Percentiles rank a stretch among this genome's conserved stretches.
Conservation (phyloP, 1,140 invertebrate species). For the Drosophila tani region DNA sequence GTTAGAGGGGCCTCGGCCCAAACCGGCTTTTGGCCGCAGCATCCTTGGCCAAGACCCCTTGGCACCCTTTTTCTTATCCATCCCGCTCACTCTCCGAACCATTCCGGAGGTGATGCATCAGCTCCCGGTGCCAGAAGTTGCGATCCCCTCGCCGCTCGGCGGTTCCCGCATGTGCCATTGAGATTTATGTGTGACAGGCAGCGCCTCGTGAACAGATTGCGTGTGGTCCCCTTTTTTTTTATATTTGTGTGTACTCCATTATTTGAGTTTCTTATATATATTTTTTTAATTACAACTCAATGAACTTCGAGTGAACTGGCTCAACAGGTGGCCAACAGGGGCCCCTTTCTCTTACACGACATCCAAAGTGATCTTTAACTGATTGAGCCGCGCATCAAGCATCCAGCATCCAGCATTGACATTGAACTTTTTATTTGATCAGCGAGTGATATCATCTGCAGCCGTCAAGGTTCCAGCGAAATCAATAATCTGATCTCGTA, state of each 20-base stretch:
- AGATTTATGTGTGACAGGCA: constrained; percentile 74
- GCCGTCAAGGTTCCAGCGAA: constrained; percentile 17
- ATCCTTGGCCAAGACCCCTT: constrained; percentile 65
- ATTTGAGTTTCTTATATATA: constrained; percentile 6
- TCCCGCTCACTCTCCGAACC: not conserved
- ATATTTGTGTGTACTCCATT: constrained; percentile 30
- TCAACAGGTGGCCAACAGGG: constrained; percentile 65
- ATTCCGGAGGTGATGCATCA: constrained; percentile 58
- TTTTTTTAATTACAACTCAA: constrained; percentile 75
- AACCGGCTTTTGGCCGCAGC: constrained; percentile 52
- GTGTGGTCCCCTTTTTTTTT: constrained; percentile 63
- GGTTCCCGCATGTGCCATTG: constrained; percentile 57
- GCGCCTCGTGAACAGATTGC: constrained; percentile 53
- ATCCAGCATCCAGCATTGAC: constrained; percentile 61
- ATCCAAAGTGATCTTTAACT: constrained; percentile 58
- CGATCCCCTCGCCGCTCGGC: constrained; percentile 11
- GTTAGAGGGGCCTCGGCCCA: constrained; percentile 52
- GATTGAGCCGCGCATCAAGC: constrained; percentile 51
- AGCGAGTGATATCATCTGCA: constrained; percentile 50
- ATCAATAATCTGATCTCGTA: constrained; percentile 33
- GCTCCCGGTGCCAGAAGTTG: constrained; percentile 19
- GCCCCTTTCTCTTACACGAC: constrained; percentile 48
- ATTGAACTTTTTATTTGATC: constrained; percentile 71
- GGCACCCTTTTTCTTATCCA: constrained; percentile 53
- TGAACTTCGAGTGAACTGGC: constrained; percentile 72